Evolutionary conservation across 2,888 invertebrate genomes (phyloP).

Genomic region (Diabrotica balteata): DNA sequence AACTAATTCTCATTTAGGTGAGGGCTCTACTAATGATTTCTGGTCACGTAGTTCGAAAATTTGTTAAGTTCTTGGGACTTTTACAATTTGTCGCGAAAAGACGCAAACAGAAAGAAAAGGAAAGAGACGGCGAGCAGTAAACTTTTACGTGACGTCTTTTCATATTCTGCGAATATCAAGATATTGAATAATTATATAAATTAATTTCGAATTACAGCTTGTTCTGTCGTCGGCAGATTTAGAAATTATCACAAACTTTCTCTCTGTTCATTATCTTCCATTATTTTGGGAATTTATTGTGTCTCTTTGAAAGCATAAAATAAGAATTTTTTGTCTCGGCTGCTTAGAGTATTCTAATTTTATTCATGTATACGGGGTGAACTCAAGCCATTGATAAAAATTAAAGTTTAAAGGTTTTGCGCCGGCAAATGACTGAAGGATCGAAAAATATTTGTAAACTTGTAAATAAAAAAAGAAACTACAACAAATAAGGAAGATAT

Average conservation of each 20-base stretch:
- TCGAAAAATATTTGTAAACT: no score
- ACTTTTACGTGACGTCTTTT: slow-evolving; percentile 24
- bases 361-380: no score
- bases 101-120: slow-evolving; percentile 4
- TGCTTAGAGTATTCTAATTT: no score
- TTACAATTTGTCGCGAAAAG: slow-evolving; percentile 21
- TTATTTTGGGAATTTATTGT: not conserved
- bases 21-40: slow-evolving; percentile 19
- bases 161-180: slow-evolving; percentile 15
- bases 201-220: slow-evolving; percentile 14
- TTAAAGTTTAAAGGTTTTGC: no score
- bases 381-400: no score
- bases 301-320: no score
- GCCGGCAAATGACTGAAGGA: no score
- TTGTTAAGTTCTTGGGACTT: slow-evolving; percentile 31
- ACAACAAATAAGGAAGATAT: no score
- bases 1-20: slow-evolving; percentile 27
- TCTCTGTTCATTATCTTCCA: not conserved
- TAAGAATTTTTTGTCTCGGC: no score
- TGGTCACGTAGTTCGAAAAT: slow-evolving; percentile 29
- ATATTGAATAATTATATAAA: slow-evolving; percentile 24
- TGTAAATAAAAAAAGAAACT: no score
- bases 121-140: slow-evolving; percentile 11
- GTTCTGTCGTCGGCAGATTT: slow-evolving; percentile 3
- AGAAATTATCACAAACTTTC: not conserved